Percentiles rank a stretch among this genome's conserved stretches.
Conservation (phyloP, 2,797 vertebrate species). For the Alcedo quadribrachys region DNA sequence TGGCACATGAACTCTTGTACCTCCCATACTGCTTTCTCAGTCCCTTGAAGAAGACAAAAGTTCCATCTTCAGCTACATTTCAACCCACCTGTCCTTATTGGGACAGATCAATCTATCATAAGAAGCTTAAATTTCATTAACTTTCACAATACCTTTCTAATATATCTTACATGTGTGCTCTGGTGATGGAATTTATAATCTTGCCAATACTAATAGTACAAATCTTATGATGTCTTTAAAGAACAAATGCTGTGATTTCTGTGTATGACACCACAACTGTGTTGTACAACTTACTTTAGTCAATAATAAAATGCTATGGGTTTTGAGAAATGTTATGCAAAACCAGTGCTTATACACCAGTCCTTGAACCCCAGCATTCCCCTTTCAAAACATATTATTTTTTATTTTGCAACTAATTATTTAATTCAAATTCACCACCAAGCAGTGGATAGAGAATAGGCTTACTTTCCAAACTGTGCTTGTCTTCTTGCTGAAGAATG, state of each 20-base stretch:
- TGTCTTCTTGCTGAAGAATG: neutral
- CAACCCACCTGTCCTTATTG: neutral
- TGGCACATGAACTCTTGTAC: neutral
- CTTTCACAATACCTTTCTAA: neutral
- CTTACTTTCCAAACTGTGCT: neutral
- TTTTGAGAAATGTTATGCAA: neutral
- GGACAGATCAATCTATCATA: neutral
- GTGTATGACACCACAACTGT: neutral
- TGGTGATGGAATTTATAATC: neutral
- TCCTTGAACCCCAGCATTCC: neutral
- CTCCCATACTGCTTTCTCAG: neutral
- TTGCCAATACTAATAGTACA: neutral
- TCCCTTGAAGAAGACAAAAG: neutral
- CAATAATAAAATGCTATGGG: neutral
- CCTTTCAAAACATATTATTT: neutral
- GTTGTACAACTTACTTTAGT: neutral
- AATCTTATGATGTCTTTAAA: neutral
- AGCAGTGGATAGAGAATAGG: neutral
- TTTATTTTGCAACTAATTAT: neutral
- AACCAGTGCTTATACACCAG: neutral
- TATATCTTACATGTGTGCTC: fast-evolving
- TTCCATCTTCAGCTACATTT: neutral
- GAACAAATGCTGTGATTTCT: neutral
- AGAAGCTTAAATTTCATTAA: neutral
- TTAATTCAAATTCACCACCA: neutral